Percentiles rank a stretch among this genome's conserved stretches.
Evolutionary conservation across 2,888 invertebrate species (phyloP).

Genomic region (Sisyra nigra): DNA sequence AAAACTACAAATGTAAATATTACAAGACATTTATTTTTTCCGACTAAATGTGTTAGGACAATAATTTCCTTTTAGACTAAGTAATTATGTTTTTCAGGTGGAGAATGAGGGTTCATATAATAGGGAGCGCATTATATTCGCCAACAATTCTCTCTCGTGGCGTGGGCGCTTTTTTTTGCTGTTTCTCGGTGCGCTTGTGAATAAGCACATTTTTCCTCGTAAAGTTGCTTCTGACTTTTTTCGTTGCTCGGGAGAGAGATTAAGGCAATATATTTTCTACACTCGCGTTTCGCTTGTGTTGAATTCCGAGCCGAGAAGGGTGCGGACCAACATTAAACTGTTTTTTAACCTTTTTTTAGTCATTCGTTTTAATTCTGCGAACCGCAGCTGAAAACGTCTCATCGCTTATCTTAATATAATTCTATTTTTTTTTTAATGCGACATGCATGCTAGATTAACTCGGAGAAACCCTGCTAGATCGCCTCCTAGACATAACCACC

Average conservation of each 20-base stretch:
- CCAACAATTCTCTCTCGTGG: not conserved
- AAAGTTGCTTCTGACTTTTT: constrained; percentile 5
- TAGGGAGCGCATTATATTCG: not conserved
- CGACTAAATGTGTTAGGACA: too few relatives aligned
- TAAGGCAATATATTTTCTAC: constrained; percentile 8
- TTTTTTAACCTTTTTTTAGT: not conserved
- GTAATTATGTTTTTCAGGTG: too few relatives aligned
- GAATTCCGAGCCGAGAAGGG: not conserved
- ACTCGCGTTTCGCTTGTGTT: constrained; percentile 1
- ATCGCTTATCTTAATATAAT: constrained; percentile 8
- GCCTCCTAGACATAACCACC: not conserved
- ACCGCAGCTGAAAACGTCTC: constrained; percentile 6
- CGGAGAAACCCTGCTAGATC: not conserved
- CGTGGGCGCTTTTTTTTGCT: not conserved
- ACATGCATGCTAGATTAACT: constrained; percentile 8
- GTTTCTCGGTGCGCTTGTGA: not conserved
- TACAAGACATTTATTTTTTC: too few relatives aligned
- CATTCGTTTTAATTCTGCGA: constrained; percentile 4
- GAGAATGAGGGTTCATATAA: too few relatives aligned
- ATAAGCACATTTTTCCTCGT: not conserved
- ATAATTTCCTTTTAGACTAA: too few relatives aligned
- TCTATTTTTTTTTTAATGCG: constrained; percentile 5
- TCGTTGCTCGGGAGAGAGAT: constrained; percentile 4
- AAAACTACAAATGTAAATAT: too few relatives aligned
- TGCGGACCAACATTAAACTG: not conserved